These are phyloP conservation scores for Gymnogyps californianus DNA, from an alignment of 2,113 vertebrate genomes.

Conservation along the genomic window DNA sequence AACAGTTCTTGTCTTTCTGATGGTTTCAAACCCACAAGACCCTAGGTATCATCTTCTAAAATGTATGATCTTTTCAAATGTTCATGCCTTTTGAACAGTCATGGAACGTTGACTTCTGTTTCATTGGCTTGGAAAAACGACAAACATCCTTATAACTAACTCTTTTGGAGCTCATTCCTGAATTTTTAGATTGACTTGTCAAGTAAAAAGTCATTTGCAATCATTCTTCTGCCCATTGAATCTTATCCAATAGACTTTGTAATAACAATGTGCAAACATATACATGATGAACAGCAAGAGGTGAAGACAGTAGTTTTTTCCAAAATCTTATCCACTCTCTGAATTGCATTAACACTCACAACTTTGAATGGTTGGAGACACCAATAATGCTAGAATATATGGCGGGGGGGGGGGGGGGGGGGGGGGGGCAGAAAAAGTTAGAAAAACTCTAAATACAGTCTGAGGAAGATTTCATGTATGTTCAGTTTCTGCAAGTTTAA, in stretches of 20 bases:
- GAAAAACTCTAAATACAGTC: neutral
- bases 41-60: neutral
- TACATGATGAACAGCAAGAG: neutral
- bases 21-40: neutral
- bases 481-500: neutral
- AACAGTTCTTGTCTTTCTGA: neutral
- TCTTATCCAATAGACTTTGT: neutral
- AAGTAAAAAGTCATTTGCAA: neutral
- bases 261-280: neutral
- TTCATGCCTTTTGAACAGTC: neutral
- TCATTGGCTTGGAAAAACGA: neutral
- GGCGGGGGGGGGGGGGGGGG: too few species aligned
- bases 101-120: neutral
- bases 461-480: neutral
- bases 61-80: neutral
- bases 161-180: neutral
- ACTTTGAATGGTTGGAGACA: neutral
- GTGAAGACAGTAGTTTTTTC: neutral
- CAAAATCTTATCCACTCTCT: neutral
- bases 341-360: neutral
- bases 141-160: neutral
- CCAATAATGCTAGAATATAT: neutral
- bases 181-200: neutral
- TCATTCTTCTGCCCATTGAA: neutral
- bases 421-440: neutral